Base-by-base conservation (phyloP, 2,888 invertebrate genomes). In the Drosophila aldrichi region DNA sequence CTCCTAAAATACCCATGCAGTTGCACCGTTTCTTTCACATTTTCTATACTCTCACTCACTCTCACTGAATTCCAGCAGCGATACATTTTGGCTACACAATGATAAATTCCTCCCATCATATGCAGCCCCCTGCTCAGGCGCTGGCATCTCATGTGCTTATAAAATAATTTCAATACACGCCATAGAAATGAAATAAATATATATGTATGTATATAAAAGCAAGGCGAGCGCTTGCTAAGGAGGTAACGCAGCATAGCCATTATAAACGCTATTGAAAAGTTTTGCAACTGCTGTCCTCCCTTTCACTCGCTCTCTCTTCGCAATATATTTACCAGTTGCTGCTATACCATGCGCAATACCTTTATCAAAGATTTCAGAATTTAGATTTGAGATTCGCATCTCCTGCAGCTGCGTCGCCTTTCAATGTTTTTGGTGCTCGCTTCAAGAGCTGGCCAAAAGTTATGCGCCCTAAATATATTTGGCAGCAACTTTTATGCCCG, bases 111-210 rank as follows among this genome's bases (percentile, higher is more conserved):
- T 14, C 14, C 14, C 16, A 48, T 18, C 48, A 12, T 12, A 12
- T 48, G 18, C 49, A 32, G 3, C 14, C 18, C 34, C 18, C 32
- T 29, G n/a, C 18, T 3, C 7, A 6, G 10, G 12, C 12, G 29
- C 29, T 18, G 32, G 32, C 52, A 52, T 36, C 38, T 52, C 52
- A 52, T 38, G 34, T 16, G 38, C 58, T 48, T 29, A 68, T 65
- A 68, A 68, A 68, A 72, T 62, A 68, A 76, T 76, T 76, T 72
- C 76, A 72, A 76, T 76, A 76, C 76, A 76, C 65, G 72, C 56
- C 38, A 62, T 68, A 62, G 68, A 62, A 68, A 60, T 75, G 75
- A 75, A 71, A 55, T 38, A 38, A 20, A 52, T 32, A 38, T 29
- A 48, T 18, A 55, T 38, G 25, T 16, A 52, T 32, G 22, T 29